Conservation (phyloP, 2,113 vertebrate genomes). For the Nyctibius bracteatus region DNA sequence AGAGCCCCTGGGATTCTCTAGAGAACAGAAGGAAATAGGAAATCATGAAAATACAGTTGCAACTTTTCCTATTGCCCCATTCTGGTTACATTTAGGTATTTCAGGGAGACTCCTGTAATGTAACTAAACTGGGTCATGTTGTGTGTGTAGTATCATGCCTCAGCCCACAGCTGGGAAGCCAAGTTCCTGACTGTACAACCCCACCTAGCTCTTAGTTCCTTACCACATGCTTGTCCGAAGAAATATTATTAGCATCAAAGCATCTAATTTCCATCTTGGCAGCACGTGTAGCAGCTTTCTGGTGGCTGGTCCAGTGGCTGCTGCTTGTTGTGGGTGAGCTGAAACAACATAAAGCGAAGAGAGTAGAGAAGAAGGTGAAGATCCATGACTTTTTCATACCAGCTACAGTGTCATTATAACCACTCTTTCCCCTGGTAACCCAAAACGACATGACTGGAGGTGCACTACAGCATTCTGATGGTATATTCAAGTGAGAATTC, state of each 20-base stretch:
- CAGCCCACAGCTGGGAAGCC: neutral
- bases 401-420: neutral
- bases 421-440: neutral
- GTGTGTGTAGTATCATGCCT: neutral
- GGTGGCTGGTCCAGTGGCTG: neutral
- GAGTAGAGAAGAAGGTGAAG: neutral
- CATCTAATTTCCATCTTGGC: neutral
- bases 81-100: neutral
- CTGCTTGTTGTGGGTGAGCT: neutral
- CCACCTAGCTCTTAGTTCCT: neutral
- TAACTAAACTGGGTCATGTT: neutral
- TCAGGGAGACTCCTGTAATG: neutral
- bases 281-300: neutral
- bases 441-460: fast-evolving
- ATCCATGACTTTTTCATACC: neutral
- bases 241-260: neutral
- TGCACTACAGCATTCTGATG: neutral
- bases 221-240: fast-evolving
- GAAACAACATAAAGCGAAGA: neutral
- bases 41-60: neutral
- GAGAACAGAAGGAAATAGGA: neutral
- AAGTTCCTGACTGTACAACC: neutral
- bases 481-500: neutral
- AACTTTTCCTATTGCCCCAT: neutral
- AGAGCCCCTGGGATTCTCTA: neutral